These are phyloP conservation scores for Pterois miles DNA, from an alignment of 2,797 vertebrate genomes.

Conservation along the genomic window DNA sequence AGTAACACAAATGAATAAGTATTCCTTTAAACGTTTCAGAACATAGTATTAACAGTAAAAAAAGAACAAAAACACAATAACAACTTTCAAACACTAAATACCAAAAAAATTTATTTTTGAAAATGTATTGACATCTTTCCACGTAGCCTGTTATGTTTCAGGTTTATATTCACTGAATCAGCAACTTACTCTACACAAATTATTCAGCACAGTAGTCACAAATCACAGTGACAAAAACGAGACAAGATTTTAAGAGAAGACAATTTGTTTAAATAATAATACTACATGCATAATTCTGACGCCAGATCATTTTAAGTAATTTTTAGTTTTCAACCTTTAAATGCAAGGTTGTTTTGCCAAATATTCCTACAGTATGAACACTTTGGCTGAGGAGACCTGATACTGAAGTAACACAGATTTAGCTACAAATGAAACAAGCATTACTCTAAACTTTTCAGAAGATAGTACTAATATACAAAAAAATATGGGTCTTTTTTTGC, in stretches of 20 bases:
- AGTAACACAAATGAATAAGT: not conserved
- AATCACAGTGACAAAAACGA: not conserved
- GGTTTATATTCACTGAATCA: not conserved
- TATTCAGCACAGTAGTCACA: not conserved
- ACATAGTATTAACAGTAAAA: not conserved
- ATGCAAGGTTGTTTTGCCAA: no score
- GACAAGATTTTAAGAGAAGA: not conserved
- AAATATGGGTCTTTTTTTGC: no score
- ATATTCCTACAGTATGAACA: no score
- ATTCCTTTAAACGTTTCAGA: not conserved
- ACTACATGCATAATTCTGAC: not conserved
- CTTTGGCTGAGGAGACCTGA: no score
- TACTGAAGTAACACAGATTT: no score
- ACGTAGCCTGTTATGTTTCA: not conserved
- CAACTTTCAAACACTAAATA: no score
- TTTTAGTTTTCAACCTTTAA: no score
- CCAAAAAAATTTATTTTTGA: not conserved
- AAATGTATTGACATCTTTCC: not conserved
- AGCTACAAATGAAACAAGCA: no score
- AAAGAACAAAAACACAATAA: fast-evolving
- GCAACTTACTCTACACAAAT: not conserved
- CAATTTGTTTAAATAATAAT: no score
- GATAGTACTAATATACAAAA: no score
- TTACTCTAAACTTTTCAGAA: no score
- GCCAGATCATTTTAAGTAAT: no score